Evolutionary conservation across 37 sponge, comb jelly and placozoan species (phyloP), one percentile per base, ranked within the genome.

Genomic region (Corticium candelabrum): DNA sequence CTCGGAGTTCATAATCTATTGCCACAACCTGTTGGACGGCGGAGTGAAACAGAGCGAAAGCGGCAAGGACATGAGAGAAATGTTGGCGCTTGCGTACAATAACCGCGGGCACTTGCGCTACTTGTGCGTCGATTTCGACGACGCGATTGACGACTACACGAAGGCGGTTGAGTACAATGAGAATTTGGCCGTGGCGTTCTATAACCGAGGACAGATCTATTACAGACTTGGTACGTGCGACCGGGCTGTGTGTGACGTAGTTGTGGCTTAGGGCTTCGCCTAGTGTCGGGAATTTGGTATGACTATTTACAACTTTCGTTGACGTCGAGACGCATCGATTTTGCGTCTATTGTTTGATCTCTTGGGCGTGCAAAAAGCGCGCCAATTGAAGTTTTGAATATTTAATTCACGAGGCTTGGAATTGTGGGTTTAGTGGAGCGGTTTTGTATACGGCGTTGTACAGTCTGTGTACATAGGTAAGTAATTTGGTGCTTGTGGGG

Each of bases 191-290:
- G 84, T 95, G 29, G 90, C 96, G 1, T 91, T 81, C 73, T 95
- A 95, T 75, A 95, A 95, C 72, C 89, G 96, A 41, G 96, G 96
- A 75, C 93, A 89, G 68, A 79, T 95, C 15, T 90, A 89, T 29
- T 95, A 95, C 73, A 75, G 96, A 62, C 76, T 95, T 70, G 96
- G 96, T 93, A 33, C 77, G 85, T 2, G 27, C 15, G 34, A 38
- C 1, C n/a, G n/a, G n/a, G n/a, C n/a, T n/a, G n/a, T n/a, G n/a
- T n/a, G 32, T n/a, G n/a, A n/a, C n/a, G 27, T 27, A 56, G 67
- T 27, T 56, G 67, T 56, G 67, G 67, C 67, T 27, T 56, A 56
- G 27, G 67, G 27, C 27, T 56, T 27, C 67, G 67, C 67, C 21
- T 56, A 56, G 27, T 27, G 67, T 56, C 67, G 21, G 67, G 67